Conservation (phyloP, 2,888 invertebrate species). For the Melieria crassipennis region DNA sequence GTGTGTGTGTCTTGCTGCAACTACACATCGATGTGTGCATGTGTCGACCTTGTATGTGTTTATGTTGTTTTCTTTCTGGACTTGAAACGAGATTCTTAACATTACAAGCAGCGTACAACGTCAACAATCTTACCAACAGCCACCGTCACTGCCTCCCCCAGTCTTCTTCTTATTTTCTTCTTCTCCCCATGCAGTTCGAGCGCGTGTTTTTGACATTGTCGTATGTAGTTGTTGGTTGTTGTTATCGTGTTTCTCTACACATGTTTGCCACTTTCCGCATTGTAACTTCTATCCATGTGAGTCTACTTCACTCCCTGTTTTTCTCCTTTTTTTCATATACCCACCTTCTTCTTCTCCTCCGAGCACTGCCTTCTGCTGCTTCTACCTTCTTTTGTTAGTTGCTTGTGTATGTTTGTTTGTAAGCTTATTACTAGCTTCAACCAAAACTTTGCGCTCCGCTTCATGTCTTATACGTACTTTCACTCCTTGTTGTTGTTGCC, state of each 20-base stretch:
- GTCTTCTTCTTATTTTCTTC: background rate
- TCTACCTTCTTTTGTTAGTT: background rate
- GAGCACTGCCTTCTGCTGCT: background rate
- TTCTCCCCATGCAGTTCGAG: background rate
- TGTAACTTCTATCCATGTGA: background rate
- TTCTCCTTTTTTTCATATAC: background rate
- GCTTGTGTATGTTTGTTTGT: background rate
- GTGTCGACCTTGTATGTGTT: too few species aligned
- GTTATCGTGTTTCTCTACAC: background rate
- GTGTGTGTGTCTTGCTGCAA: too few species aligned
- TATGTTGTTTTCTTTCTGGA: too few species aligned
- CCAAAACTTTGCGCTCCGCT: too few species aligned
- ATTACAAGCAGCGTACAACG: too few species aligned
- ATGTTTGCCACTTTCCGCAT: too few species aligned
- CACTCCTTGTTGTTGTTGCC: conserved; percentile 1
- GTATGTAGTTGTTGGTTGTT: background rate
- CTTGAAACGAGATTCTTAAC: too few species aligned
- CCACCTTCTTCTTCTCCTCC: background rate
- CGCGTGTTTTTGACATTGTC: background rate
- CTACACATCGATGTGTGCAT: too few species aligned
- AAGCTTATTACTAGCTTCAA: background rate
- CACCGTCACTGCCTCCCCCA: background rate
- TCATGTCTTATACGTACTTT: background rate
- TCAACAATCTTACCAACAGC: too few species aligned
- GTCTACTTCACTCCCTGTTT: conserved; percentile 3